These are phyloP conservation scores for Dendropsophus ebraccatus DNA, from an alignment of 2,113 vertebrate species.

Conservation along the genomic window DNA sequence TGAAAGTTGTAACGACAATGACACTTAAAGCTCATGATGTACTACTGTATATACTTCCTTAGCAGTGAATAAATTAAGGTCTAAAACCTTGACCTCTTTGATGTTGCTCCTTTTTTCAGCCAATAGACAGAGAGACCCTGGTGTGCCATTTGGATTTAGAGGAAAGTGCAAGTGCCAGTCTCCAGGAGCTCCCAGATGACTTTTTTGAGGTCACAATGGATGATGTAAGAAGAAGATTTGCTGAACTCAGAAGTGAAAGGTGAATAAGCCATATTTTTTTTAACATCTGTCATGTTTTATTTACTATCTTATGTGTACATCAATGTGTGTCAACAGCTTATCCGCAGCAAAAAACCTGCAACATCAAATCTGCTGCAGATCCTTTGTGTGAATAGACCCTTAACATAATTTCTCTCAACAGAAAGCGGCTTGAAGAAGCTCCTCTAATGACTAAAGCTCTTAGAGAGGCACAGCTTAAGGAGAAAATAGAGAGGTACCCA, in stretches of 20 bases:
- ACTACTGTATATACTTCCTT: too few relatives aligned
- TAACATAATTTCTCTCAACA: constrained; percentile 61
- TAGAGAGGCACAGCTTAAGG: constrained; percentile 82
- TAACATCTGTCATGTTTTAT: too few relatives aligned
- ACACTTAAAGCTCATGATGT: too few relatives aligned
- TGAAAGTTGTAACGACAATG: too few relatives aligned
- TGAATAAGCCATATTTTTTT: constrained; percentile 62
- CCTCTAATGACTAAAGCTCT: constrained; percentile 86
- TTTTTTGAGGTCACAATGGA: constrained; percentile 96
- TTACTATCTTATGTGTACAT: too few relatives aligned
- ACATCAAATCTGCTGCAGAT: too few relatives aligned
- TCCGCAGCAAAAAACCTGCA: too few relatives aligned
- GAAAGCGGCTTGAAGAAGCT: constrained; percentile 87
- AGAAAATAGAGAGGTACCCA: constrained; percentile 88
- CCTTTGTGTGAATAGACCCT: too few relatives aligned
- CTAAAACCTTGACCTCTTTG: background rate
- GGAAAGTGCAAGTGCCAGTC: constrained; percentile 57
- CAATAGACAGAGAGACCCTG: constrained; percentile 78
- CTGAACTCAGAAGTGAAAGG: constrained; percentile 94
- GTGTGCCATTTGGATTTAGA: constrained; percentile 85
- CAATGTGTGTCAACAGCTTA: too few relatives aligned
- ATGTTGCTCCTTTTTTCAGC: constrained; percentile 62
- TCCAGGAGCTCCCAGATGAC: constrained; percentile 83
- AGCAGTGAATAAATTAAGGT: too few relatives aligned
- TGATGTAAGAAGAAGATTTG: constrained; percentile 88